Evolutionary conservation across 2,888 invertebrate genomes (phyloP), one percentile per base, ranked within the genome.

Genomic region (Parnassius apollo): DNA sequence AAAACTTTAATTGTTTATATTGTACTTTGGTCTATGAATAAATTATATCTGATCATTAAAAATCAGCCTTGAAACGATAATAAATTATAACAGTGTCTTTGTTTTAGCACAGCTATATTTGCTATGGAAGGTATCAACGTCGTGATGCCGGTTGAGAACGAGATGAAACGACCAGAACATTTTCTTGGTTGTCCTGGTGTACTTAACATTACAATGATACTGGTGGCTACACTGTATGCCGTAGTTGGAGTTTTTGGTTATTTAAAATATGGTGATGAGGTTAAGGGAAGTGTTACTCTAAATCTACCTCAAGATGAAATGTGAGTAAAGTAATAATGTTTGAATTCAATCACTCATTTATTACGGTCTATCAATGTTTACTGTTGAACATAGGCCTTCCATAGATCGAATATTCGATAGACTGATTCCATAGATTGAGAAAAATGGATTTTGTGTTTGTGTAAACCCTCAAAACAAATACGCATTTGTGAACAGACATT

Each of bases 101-200:
- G 51, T 66, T 81, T 81, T 80, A 93, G 98, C 63, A 99, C 98
- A 42, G 98, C 98, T 10, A 96, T 99, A 73, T 99, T 98, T 80
- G 98, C 99, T 9, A 98, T 99, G 94, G 99, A 99, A 88, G 98
- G 97, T 45, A 98, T 99, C 71, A 97, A 97, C 69, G 96, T 96
- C 56, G 96, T 98, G 2, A 95, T 99, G 93, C 98, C 98, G 0
- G 94, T 99, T 10, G 98, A 98, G 85, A 98, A 98, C 79, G 96
- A 96, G 57, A 98, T 99, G 98, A 93, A 92, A 50, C 94, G 94
- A 22, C 97, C 97, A 0, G 91, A 94, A 62, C 94, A 95, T 56
- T 96, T 96, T 76, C 93, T 98, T 52, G 94, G 95, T 22, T 95
- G 94, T 69, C 96, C 95, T 0, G 96, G 98, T 2, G 97, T 98